These are phyloP conservation scores for Schizopygopsis pylzovi DNA, from an alignment of 2,797 vertebrate species.

Conservation along the genomic window DNA sequence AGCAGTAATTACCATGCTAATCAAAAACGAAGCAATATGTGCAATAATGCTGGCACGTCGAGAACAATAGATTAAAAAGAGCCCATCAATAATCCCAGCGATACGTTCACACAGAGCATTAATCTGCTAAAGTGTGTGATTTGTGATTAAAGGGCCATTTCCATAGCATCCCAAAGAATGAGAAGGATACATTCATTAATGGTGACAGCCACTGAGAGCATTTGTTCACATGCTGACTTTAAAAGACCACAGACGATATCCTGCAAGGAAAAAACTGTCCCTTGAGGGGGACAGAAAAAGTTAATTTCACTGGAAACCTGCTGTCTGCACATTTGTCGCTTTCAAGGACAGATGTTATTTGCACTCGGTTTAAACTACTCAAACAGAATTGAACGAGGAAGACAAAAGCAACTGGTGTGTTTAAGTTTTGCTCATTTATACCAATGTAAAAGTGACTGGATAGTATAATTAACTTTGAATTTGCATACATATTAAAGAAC, in stretches of 20 bases:
- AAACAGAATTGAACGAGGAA: not conserved
- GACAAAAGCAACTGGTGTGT: not conserved
- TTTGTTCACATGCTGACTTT: not conserved
- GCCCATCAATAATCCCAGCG: constrained; percentile 1
- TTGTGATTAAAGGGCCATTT: constrained; percentile 32
- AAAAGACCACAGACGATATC: not conserved
- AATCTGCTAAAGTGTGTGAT: constrained; percentile 35
- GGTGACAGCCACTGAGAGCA: not conserved
- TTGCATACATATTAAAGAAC: constrained; percentile 50
- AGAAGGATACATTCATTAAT: not conserved
- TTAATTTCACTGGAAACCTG: constrained; percentile 20
- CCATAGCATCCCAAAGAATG: not conserved
- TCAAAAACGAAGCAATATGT: not conserved
- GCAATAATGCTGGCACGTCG: not conserved
- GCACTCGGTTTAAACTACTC: not conserved
- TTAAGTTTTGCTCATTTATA: constrained; percentile 37
- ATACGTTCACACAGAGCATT: not conserved
- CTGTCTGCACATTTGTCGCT: not conserved
- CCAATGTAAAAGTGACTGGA: constrained; percentile 21
- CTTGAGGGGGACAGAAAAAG: not conserved
- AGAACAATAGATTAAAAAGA: constrained; percentile 6
- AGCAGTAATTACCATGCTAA: not conserved
- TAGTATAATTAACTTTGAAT: constrained; percentile 2
- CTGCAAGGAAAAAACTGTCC: not conserved
- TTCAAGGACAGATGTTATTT: constrained; percentile 3